Evolutionary conservation across 2,797 vertebrate species (phyloP), one percentile per base, ranked within the genome.

Genomic region (Sarcophilus harrisii): DNA sequence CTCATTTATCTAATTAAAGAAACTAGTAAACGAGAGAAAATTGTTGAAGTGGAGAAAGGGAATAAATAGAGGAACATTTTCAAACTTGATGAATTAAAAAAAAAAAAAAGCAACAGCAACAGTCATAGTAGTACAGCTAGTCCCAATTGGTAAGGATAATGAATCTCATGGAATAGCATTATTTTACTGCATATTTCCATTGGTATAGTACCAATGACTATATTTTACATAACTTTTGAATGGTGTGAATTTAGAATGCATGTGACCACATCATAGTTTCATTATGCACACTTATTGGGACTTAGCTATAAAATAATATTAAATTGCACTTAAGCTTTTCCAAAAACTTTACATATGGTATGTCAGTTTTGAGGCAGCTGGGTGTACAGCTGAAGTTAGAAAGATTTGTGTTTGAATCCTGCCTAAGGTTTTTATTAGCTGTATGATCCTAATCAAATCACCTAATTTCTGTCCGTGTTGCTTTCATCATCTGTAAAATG

Each of bases 1-100:
- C 58, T 38, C 24, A 38, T 13, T 28, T 94, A 54, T 96, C 96
- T 96, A 28, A 95, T 96, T 92, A 93, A 30, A 96, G 87, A 73
- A 94, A 66, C 54, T 95, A 49, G 32, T 73, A 95, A 96, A 97
- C 94, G 49, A 97, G 60, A 57, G 92, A 92, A 57, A 81, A 59
- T 45, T 54, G 29, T 32, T 93, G 54, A 87, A 94, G 73, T 91
- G 0, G 10, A 52, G 62, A 32, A 0, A 12, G 32, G 14, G 32
- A n/a, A 58, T n/a, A 10, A 8, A 16, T 45, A 10, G 6, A 91
- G n/a, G 93, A 58, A 89, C 95, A 38, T 90, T 94, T 95, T 92
- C 66, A 57, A 59, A 24, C 0, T 27, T 6, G 1, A 38, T 9
- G 0, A 66, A n/a, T 66, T 66, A 28, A 38, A 91, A 89, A 91